Evolutionary conservation across 1,140 invertebrate genomes (phyloP).

Genomic region (Plodia interpunctella): DNA sequence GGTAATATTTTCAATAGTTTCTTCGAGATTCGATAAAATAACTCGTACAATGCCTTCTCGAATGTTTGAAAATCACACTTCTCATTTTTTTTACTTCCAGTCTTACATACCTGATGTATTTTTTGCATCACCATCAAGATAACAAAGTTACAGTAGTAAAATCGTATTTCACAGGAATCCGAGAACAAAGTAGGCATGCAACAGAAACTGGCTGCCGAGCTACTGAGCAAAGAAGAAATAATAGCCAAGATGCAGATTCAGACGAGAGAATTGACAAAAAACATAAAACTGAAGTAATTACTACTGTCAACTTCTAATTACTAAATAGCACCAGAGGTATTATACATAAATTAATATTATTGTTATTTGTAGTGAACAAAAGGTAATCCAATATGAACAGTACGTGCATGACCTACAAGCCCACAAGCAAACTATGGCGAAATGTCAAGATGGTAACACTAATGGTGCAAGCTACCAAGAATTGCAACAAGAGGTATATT

Average conservation of each 20-base stretch:
- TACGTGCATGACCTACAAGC: slow-evolving; percentile 56
- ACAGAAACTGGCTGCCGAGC: slow-evolving; percentile 61
- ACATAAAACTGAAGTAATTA: slow-evolving; percentile 60
- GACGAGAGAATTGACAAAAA: slow-evolving; percentile 61
- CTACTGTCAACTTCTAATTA: slow-evolving; percentile 3
- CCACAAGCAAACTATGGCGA: slow-evolving; percentile 37
- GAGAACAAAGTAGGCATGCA: slow-evolving; percentile 64
- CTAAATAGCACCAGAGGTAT: background rate
- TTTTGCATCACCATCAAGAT: slow-evolving; percentile 34
- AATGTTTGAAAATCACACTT: background rate
- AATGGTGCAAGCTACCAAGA: slow-evolving; percentile 51
- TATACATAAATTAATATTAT: background rate
- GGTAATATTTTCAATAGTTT: slow-evolving; percentile 30
- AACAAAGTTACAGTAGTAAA: slow-evolving; percentile 17
- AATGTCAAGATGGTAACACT: slow-evolving; percentile 38
- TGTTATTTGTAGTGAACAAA: slow-evolving; percentile 54
- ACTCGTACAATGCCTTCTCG: too few relatives aligned
- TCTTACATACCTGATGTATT: slow-evolving; percentile 45
- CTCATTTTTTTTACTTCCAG: slow-evolving; percentile 40
- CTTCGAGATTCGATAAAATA: background rate
- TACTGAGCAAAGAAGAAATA: slow-evolving; percentile 63
- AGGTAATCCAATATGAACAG: slow-evolving; percentile 64
- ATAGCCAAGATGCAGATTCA: slow-evolving; percentile 63
- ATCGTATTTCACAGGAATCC: slow-evolving; percentile 44
- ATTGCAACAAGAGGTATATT: slow-evolving; percentile 57